phyloP scores from a whole-genome alignment of 2,113 vertebrate species.

The Orientallactaga bullata region DNA sequence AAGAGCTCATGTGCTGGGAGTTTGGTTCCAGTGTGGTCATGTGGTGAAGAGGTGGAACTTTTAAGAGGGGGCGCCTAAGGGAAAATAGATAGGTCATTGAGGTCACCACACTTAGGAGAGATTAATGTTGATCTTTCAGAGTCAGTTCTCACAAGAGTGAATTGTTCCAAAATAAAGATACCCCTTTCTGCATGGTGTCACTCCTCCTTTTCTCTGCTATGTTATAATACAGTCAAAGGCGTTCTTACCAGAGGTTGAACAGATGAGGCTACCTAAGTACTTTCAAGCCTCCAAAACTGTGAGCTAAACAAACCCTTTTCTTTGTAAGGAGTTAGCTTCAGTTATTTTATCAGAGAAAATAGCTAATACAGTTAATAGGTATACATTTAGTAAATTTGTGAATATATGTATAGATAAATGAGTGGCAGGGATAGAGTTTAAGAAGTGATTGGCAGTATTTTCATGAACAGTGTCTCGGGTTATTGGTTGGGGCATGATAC shows the following conservation, averaged over 20 bases:
- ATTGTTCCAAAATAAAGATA: not conserved
- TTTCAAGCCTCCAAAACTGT: not conserved
- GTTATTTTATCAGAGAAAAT: not conserved
- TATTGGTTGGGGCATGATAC: not conserved
- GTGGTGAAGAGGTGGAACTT: not conserved
- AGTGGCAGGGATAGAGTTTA: not conserved
- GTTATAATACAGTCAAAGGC: not conserved
- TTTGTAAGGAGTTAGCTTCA: not conserved
- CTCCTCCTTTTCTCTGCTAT: not conserved
- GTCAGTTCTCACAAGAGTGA: not conserved
- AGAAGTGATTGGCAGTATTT: conserved; percentile 10
- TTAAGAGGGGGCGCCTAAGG: no score
- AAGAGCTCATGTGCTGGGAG: not conserved
- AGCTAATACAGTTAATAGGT: not conserved
- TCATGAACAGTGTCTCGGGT: not conserved
- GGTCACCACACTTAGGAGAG: not conserved
- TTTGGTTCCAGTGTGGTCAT: not conserved
- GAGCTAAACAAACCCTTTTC: not conserved
- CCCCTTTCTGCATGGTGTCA: not conserved
- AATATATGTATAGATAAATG: not conserved
- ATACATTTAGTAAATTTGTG: conserved; percentile 18
- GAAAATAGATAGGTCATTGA: not conserved
- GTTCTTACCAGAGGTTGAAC: not conserved
- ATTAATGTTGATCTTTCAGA: not conserved
- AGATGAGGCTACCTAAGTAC: not conserved